Conservation (phyloP, 2,113 vertebrate genomes). For the Anas platyrhynchos region DNA sequence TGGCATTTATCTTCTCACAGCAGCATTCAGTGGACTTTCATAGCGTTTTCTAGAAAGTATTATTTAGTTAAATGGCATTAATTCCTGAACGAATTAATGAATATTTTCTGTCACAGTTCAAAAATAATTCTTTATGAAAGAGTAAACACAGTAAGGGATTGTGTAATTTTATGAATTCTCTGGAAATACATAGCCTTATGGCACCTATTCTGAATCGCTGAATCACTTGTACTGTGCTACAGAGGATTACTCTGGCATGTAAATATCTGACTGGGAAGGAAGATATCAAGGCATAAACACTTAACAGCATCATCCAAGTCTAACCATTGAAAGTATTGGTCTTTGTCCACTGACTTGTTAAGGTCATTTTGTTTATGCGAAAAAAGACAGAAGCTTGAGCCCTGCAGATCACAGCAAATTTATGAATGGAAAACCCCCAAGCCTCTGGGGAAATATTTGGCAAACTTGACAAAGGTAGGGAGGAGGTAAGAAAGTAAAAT, state of each 20-base stretch:
- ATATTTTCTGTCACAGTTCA: neutral
- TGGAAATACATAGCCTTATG: neutral
- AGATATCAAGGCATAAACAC: neutral
- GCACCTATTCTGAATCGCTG: neutral
- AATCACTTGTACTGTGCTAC: neutral
- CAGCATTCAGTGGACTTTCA: neutral
- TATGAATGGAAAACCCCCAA: neutral
- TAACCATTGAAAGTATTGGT: neutral
- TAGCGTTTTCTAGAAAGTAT: neutral
- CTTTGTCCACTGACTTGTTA: constrained; percentile 33
- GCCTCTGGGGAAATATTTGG: neutral
- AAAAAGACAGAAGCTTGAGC: constrained; percentile 36
- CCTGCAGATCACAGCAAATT: neutral
- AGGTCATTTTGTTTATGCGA: constrained; percentile 26
- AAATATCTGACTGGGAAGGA: constrained; percentile 32
- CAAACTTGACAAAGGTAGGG: neutral
- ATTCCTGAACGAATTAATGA: neutral
- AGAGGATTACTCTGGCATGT: neutral
- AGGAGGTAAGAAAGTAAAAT: neutral
- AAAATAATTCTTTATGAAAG: neutral
- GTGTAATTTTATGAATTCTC: neutral
- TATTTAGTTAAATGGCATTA: neutral
- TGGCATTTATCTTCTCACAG: neutral
- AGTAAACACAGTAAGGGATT: neutral
- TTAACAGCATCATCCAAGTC: neutral